Percentiles rank a stretch among this genome's conserved stretches.
Evolutionary conservation across 92 coral and sea anemone species (phyloP).

Genomic region (Parazoanthus atlanticus): DNA sequence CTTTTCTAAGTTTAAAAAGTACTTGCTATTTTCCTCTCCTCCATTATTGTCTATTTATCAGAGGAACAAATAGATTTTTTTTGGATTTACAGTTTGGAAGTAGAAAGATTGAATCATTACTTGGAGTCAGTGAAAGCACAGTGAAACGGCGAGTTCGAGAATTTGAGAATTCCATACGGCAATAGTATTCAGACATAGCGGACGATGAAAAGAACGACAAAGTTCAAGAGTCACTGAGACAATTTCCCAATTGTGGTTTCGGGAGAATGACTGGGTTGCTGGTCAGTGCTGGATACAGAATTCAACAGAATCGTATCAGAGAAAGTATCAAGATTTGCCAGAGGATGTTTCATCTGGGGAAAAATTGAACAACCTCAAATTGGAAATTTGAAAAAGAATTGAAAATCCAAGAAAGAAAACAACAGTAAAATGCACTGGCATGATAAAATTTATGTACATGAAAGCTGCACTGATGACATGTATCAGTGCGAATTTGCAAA

Average conservation of each 20-base stretch:
- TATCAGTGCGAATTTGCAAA: too few species aligned
- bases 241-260: constrained; percentile 63
- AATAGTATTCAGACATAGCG: constrained; percentile 55
- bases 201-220: constrained; percentile 43
- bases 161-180: constrained; percentile 40
- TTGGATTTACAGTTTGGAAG: constrained; percentile 46
- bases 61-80: constrained; percentile 45
- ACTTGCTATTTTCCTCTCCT: too few species aligned
- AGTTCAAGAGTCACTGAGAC: constrained; percentile 44
- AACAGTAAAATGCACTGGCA: too few species aligned
- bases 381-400: too few species aligned
- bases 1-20: too few species aligned
- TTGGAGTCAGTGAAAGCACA: constrained; percentile 58
- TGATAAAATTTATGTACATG: too few species aligned
- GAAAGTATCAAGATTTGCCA: constrained; percentile 39
- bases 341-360: too few species aligned
- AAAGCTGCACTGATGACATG: too few species aligned
- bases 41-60: constrained; percentile 26
- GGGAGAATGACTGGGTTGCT: constrained; percentile 59
- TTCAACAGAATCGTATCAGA: constrained; percentile 41
- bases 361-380: too few species aligned
- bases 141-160: constrained; percentile 57
- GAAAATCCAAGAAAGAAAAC: too few species aligned
- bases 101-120: constrained; percentile 58
- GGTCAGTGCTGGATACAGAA: constrained; percentile 51